Evolutionary conservation across 2,113 vertebrate genomes (phyloP).

Genomic region (Physeter macrocephalus): DNA sequence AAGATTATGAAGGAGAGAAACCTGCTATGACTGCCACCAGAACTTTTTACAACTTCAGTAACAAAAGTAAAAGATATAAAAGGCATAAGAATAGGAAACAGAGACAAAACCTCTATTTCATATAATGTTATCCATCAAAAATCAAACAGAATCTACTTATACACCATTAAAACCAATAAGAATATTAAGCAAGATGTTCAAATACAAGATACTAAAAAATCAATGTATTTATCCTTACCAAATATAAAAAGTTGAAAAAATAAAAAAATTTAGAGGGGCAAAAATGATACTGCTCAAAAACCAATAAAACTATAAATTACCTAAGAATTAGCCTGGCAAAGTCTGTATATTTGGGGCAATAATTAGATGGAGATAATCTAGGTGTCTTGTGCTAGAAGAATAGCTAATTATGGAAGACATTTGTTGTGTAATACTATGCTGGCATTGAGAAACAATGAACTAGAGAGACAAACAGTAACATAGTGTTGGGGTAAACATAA

Average conservation of each 20-base stretch:
- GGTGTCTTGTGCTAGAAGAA: not conserved
- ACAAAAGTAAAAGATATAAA: not conserved
- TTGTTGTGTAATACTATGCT: not conserved
- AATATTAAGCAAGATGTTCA: not conserved
- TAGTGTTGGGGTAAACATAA: not conserved
- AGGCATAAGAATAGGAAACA: not conserved
- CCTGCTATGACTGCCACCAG: not conserved
- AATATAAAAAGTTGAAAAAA: not conserved
- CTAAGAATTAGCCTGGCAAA: not conserved
- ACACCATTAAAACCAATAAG: not conserved
- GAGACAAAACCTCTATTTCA: not conserved
- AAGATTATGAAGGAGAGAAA: not conserved
- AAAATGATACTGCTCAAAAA: not conserved
- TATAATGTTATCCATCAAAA: not conserved
- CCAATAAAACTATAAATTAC: not conserved
- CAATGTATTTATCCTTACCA: not conserved
- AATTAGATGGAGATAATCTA: not conserved
- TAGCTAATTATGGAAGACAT: not conserved
- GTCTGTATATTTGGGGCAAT: not conserved
- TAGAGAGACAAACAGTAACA: not conserved
- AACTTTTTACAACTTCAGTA: not conserved
- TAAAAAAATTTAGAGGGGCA: not conserved
- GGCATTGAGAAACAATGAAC: not conserved
- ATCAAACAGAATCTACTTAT: not conserved
- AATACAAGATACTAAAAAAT: not conserved